A percentile compares a stretch with the other conserved stretches of the same genome.
These are phyloP conservation scores for Graptemys geographica DNA, from an alignment of 2,797 vertebrate species.

Conservation along the genomic window DNA sequence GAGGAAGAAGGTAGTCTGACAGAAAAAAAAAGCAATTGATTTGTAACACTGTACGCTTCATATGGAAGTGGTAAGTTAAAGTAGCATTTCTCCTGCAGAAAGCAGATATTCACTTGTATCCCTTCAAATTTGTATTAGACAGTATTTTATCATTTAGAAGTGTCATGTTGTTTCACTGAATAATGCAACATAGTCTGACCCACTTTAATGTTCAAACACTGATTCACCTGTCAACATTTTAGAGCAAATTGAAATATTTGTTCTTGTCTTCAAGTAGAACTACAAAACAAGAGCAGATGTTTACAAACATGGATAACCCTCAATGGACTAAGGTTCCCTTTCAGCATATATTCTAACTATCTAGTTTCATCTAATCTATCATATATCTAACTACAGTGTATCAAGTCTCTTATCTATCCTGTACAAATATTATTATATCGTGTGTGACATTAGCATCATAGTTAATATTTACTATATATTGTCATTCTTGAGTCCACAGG, in stretches of 20 bases:
- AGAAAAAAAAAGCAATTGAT: slow-evolving; percentile 12
- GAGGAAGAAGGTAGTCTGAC: background rate
- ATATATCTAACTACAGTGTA: background rate
- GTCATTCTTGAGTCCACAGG: background rate
- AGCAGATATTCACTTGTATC: background rate
- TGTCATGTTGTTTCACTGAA: slow-evolving; percentile 41
- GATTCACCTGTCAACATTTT: slow-evolving; percentile 49
- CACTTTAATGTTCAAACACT: slow-evolving; percentile 31
- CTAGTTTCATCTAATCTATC: background rate
- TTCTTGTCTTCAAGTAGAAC: slow-evolving; percentile 45
- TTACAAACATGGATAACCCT: background rate
- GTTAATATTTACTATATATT: background rate
- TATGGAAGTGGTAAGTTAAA: slow-evolving; percentile 19
- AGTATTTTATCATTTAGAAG: slow-evolving; percentile 51
- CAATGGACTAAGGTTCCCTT: background rate
- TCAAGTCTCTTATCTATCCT: background rate
- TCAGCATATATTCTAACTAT: background rate
- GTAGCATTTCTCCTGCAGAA: background rate
- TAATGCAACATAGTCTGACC: slow-evolving; percentile 32
- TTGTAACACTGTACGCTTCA: background rate
- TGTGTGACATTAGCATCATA: background rate
- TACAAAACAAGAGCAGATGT: slow-evolving; percentile 33
- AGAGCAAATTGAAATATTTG: slow-evolving; percentile 57
- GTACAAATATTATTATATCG: fast-evolving
- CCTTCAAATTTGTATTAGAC: background rate